phyloP scores from a whole-genome alignment of 2,888 invertebrate species.

The Eristalis pertinax region DNA sequence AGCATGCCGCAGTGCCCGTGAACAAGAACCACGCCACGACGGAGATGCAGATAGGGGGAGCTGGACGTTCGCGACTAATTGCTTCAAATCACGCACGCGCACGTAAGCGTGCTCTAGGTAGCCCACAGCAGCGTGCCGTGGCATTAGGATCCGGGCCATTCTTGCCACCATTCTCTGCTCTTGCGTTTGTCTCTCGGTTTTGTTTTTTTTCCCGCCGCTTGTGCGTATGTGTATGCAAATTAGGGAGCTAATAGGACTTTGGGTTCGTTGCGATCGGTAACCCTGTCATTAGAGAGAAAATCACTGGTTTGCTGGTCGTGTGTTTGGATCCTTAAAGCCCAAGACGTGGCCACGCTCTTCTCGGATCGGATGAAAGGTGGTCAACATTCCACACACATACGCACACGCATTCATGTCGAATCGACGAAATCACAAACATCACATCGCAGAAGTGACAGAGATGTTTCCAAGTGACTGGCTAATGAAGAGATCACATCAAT shows the following conservation, averaged over 20 bases:
- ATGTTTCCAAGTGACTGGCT: not conserved
- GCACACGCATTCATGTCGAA: not conserved
- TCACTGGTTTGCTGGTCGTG: constrained; percentile 43
- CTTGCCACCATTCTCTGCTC: constrained; percentile 45
- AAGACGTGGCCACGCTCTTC: not conserved
- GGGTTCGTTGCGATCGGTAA: constrained; percentile 48
- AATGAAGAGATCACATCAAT: constrained; percentile 17
- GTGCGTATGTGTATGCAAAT: constrained; percentile 59
- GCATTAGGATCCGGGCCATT: constrained; percentile 68
- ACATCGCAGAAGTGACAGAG: not conserved
- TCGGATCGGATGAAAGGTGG: not conserved
- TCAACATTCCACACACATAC: not conserved
- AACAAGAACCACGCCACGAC: constrained; percentile 25
- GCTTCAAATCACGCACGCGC: constrained; percentile 68
- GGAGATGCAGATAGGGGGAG: constrained; percentile 1
- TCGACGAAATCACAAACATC: not conserved
- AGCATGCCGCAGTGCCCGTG: not conserved
- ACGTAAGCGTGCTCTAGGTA: constrained; percentile 69
- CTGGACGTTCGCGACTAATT: constrained; percentile 51
- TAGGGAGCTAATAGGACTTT: constrained; percentile 66
- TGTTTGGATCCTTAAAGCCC: constrained; percentile 38
- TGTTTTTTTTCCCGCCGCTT: not conserved
- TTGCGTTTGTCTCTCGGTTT: not conserved
- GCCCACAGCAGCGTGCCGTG: constrained; percentile 61
- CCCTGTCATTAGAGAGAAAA: constrained; percentile 62